Percentiles rank a stretch among this genome's conserved stretches.
phyloP scores from a whole-genome alignment of 2,113 vertebrate species.

The Ahaetulla prasina region DNA sequence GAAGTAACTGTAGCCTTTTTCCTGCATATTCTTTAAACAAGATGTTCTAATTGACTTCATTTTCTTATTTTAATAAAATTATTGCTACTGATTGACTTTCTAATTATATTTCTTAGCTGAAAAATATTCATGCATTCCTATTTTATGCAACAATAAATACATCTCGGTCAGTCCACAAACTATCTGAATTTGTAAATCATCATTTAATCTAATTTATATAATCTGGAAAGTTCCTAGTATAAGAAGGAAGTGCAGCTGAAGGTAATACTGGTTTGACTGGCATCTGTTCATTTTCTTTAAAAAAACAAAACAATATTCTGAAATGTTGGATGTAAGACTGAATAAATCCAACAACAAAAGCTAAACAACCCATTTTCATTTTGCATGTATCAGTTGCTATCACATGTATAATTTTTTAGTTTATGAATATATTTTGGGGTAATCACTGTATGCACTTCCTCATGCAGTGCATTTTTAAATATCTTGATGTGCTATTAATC shows the following conservation, averaged over 20 bases:
- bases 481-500: background rate
- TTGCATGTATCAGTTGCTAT: background rate
- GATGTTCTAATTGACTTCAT: background rate
- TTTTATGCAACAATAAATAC: constrained; percentile 7
- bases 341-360: background rate
- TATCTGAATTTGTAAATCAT: constrained; percentile 3
- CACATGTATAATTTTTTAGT: background rate
- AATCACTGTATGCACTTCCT: background rate
- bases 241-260: background rate
- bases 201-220: background rate
- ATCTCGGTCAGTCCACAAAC: background rate
- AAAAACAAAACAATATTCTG: background rate
- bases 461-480: background rate
- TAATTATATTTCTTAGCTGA: background rate
- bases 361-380: background rate
- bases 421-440: background rate
- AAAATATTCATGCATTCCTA: background rate
- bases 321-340: rapidly evolving
- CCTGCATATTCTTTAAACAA: background rate
- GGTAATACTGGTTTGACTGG: background rate
- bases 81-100: background rate
- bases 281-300: background rate
- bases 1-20: background rate
- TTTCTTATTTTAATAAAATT: background rate
- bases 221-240: background rate